Evolutionary conservation across 2,113 vertebrate species (phyloP).

Genomic region (Capreolus pygargus): DNA sequence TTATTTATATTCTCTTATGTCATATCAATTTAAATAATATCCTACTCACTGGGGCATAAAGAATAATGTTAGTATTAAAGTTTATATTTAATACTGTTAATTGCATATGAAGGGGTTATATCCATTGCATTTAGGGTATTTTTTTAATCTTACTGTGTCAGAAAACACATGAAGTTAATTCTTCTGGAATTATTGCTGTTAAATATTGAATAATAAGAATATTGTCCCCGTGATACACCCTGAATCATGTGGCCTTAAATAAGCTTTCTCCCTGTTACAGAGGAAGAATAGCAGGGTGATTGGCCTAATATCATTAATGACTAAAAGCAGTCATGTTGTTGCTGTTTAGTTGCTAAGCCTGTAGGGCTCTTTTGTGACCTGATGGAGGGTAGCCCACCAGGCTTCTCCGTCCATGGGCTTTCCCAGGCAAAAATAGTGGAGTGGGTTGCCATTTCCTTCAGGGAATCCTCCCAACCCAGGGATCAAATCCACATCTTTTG

Average conservation of each 20-base stretch:
- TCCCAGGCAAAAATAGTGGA: neutral
- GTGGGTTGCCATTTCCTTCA: neutral
- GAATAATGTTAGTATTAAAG: constrained; percentile 85
- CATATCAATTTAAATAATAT: constrained; percentile 87
- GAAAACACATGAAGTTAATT: constrained; percentile 81
- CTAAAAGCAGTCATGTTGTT: neutral
- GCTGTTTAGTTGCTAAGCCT: neutral
- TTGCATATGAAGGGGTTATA: constrained; percentile 83
- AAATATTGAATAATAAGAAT: constrained; percentile 83
- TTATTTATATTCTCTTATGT: constrained; percentile 87
- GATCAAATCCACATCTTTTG: neutral
- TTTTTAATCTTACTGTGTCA: constrained; percentile 83
- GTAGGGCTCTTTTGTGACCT: neutral
- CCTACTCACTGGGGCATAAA: constrained; percentile 78
- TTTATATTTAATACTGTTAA: constrained; percentile 86
- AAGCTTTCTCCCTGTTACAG: constrained; percentile 65
- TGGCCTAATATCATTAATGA: constrained; percentile 59
- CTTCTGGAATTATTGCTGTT: constrained; percentile 82
- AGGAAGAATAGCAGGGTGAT: constrained; percentile 44
- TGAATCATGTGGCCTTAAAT: constrained; percentile 73
- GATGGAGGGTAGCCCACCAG: neutral
- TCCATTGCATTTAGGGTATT: constrained; percentile 74
- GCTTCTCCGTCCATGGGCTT: neutral
- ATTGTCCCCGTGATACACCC: constrained; percentile 67
- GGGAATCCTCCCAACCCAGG: neutral